phyloP scores from a whole-genome alignment of 2,113 vertebrate species.

The Heliornis fulica region DNA sequence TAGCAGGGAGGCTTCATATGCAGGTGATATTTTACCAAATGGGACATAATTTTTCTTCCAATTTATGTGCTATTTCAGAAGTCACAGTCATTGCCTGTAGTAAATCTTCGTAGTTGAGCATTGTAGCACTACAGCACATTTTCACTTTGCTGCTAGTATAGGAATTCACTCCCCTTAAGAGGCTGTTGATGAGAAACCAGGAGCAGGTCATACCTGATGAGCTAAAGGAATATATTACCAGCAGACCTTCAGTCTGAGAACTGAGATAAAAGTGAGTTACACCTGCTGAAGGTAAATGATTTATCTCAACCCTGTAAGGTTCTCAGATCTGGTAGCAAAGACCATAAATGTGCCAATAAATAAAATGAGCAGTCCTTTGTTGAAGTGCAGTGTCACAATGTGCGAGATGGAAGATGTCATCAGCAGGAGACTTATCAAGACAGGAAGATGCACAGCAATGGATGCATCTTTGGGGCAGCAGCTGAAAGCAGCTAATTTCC shows the following conservation, averaged over 20 bases:
- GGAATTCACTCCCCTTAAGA: not conserved
- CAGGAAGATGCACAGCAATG: not conserved
- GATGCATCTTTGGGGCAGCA: not conserved
- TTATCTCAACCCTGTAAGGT: not conserved
- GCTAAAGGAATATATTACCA: not conserved
- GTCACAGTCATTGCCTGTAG: not conserved
- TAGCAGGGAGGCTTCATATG: not conserved
- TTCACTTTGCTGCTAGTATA: not conserved
- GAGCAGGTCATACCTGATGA: not conserved
- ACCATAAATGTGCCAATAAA: not conserved
- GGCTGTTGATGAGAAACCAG: not conserved
- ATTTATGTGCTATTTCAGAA: slow-evolving; percentile 3
- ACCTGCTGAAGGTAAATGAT: not conserved
- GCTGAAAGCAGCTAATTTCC: not conserved
- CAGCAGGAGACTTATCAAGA: not conserved
- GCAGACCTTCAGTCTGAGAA: not conserved
- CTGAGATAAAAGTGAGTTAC: not conserved
- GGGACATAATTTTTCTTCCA: not conserved
- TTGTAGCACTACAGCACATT: not conserved
- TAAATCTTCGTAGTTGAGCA: not conserved
- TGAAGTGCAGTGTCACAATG: not conserved
- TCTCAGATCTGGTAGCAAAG: not conserved
- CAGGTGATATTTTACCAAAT: not conserved
- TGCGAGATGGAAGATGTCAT: not conserved
- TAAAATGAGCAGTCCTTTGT: not conserved